phyloP scores from a whole-genome alignment of 2,113 vertebrate genomes.

The Scomber colias region DNA sequence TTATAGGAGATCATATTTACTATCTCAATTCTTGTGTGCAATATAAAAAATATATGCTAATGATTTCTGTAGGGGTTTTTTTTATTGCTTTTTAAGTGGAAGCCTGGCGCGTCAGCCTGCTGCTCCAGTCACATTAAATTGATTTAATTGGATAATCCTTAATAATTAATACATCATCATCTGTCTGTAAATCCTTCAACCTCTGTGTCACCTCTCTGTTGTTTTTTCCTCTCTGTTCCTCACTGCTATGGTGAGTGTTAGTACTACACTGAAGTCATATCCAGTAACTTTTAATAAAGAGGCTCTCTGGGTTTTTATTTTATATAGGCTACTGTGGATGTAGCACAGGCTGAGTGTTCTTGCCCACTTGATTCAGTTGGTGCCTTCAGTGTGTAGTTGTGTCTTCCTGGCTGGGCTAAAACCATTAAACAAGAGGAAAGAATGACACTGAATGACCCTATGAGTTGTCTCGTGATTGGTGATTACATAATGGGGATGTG shows the following conservation, averaged over 20 bases:
- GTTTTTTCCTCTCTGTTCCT: neutral
- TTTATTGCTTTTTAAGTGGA: neutral
- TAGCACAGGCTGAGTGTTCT: neutral
- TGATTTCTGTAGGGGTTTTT: neutral
- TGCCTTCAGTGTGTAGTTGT: neutral
- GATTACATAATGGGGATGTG: conserved; percentile 54
- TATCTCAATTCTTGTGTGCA: neutral
- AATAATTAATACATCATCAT: conserved; percentile 4
- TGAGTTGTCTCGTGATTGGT: conserved; percentile 57
- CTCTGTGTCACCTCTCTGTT: conserved; percentile 2
- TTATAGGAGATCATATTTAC: neutral
- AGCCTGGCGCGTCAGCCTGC: conserved; percentile 1
- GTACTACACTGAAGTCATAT: neutral
- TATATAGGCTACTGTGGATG: neutral
- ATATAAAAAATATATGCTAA: neutral
- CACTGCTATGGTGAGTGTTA: neutral
- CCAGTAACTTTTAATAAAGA: neutral
- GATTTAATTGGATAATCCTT: conserved; percentile 42
- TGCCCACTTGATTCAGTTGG: neutral
- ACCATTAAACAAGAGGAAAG: neutral
- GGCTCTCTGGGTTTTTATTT: neutral
- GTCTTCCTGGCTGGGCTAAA: neutral
- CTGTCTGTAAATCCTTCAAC: conserved; percentile 22
- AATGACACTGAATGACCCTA: conserved; percentile 20
- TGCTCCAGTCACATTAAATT: conserved; percentile 22